Evolutionary conservation across 2,113 vertebrate genomes (phyloP).

Genomic region (Puma concolor): DNA sequence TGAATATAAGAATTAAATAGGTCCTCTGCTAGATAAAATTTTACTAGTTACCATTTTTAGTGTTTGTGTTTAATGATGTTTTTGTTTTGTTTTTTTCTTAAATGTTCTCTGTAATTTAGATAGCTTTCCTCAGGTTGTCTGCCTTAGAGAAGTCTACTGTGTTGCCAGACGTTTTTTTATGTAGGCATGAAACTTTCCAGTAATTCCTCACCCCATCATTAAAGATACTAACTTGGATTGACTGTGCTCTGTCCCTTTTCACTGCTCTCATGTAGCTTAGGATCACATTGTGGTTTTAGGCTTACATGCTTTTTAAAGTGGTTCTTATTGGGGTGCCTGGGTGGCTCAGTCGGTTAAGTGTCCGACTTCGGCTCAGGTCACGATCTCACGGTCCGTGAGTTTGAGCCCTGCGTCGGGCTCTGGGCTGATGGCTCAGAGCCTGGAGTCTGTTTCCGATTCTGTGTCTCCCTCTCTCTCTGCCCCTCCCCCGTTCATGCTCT

Average conservation of each 20-base stretch:
- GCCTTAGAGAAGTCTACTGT: background rate
- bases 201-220: background rate
- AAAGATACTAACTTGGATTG: constrained; percentile 4
- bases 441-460: no score
- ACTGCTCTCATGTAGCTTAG: background rate
- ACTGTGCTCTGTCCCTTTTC: background rate
- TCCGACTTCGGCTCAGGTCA: no score
- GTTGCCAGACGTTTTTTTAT: background rate
- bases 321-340: background rate
- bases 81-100: background rate
- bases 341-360: no score
- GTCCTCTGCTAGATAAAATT: background rate
- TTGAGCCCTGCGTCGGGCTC: no score
- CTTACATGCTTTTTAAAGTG: background rate
- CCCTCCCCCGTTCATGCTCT: no score
- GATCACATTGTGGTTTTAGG: background rate
- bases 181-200: background rate
- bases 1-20: background rate
- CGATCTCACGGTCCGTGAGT: no score
- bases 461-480: no score
- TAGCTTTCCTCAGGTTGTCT: background rate
- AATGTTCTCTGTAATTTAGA: background rate
- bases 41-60: background rate
- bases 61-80: background rate
- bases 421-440: no score